Conservation (phyloP, 2,888 invertebrate genomes). For the Microchrysa polita region DNA sequence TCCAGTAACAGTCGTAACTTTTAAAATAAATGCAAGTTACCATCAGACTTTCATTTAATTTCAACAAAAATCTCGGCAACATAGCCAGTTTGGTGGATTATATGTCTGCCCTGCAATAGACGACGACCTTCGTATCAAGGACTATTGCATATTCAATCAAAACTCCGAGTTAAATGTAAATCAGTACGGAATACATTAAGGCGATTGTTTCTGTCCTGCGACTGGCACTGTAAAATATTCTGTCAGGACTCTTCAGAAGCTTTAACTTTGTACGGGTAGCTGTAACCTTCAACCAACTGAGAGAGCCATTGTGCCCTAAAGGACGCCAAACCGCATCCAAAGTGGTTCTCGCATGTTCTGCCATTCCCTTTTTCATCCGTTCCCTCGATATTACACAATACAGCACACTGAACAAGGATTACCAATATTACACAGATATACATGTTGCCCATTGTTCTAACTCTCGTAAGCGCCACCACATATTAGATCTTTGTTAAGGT, state of each 20-base stretch:
- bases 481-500: constrained; percentile 43
- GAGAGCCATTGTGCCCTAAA: constrained; percentile 17
- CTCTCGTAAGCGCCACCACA: constrained; percentile 37
- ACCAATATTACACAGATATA: background rate
- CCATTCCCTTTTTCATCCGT: background rate
- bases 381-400: too few species aligned
- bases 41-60: background rate
- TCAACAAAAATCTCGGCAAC: background rate
- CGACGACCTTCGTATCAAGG: constrained; percentile 50
- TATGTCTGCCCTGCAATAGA: too few species aligned
- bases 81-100: too few species aligned
- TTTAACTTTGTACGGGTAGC: constrained; percentile 6
- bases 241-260: constrained; percentile 24
- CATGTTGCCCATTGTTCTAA: constrained; percentile 25
- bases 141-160: constrained; percentile 54
- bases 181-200: constrained; percentile 45
- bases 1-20: too few species aligned
- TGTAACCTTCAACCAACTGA: constrained; percentile 32
- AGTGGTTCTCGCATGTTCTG: constrained; percentile 26
- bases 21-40: background rate
- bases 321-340: constrained; percentile 17
- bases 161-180: constrained; percentile 52
- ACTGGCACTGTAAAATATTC: constrained; percentile 39
- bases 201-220: constrained; percentile 41
- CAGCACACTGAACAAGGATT: too few species aligned